Evolutionary conservation across 2,888 invertebrate species (phyloP), one percentile per base, ranked within the genome.

Genomic region (Chalcis sispes): DNA sequence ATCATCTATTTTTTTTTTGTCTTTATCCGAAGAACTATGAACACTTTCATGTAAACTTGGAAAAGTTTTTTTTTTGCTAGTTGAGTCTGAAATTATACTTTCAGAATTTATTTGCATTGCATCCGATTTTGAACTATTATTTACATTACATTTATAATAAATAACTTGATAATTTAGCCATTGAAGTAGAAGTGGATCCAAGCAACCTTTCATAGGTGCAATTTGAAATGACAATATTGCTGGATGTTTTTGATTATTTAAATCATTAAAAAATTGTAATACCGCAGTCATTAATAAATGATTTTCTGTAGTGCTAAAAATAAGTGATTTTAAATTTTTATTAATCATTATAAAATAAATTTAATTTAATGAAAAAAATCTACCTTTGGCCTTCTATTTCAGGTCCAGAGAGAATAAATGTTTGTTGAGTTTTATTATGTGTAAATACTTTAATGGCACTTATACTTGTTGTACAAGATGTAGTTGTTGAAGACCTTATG

Each of bases 101-200:
- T 87, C 88, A 1, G 81, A 79, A 15, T 77, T 70, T 15, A 81
- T 76, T 61, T 82, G 85, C 25, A 79, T 77, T n/a, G 40, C 70
- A 10, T 82, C 83, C 4, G 75, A 65, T 25, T 80, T 83, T 15
- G 81, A 52, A 3, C 72, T 74, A n/a, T 80, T 52, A 5, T 79
- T 78, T 20, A 72, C 77, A 61, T 82, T 83, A 23, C 83, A 80
- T 74, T 85, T 85, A 36, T 85, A 83, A 71, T 83, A 84, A n/a
- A 82, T 82, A 15, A 84, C 82, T 25, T 88, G 88, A 85, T 94
- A 94, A 0, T 91, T 89, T n/a, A 94, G 86, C 92, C 93, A 94
- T 50, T 91, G 89, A 65, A 92, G 90, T 13, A 94, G 85, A n/a
- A 94, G 86, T 0, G 94, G 94, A 86, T 94, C 94, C 0, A 93